A percentile compares a stretch with the other conserved stretches of the same genome.
Evolutionary conservation across 1,140 invertebrate genomes (phyloP).

Genomic region (Ctenoplectra terminalis): DNA sequence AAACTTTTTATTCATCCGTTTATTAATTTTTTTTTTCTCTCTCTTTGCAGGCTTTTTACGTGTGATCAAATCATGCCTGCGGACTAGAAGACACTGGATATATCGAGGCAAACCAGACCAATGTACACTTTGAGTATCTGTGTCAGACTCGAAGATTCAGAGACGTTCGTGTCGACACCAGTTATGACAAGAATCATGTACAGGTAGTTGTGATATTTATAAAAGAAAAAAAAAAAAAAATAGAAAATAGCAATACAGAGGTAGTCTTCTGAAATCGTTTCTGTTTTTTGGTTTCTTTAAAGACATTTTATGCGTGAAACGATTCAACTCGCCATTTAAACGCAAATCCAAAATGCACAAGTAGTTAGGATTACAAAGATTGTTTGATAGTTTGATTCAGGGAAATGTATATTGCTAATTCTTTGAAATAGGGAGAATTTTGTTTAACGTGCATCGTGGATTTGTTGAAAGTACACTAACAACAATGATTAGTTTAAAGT

Average conservation of each 20-base stretch:
- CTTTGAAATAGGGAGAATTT: neutral
- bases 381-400: neutral
- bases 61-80: slow-evolving; percentile 63
- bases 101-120: slow-evolving; percentile 47
- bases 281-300: neutral
- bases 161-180: neutral
- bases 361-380: no score
- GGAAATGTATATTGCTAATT: neutral
- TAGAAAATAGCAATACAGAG: neutral
- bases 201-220: no score
- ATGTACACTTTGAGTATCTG: slow-evolving; percentile 23
- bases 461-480: slow-evolving; percentile 28
- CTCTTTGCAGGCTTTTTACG: slow-evolving; percentile 50
- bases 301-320: neutral
- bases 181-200: slow-evolving; percentile 7
- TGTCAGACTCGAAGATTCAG: neutral
- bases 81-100: slow-evolving; percentile 50
- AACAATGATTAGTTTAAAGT: slow-evolving; percentile 73
- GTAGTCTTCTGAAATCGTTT: neutral
- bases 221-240: no score
- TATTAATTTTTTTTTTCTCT: slow-evolving; percentile 30
- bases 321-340: slow-evolving; percentile 61
- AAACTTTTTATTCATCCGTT: no score
- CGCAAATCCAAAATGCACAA: slow-evolving; percentile 53
- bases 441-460: slow-evolving; percentile 41